phyloP scores from a whole-genome alignment of 2,888 invertebrate species.

The Drosophila hawaiiensis region DNA sequence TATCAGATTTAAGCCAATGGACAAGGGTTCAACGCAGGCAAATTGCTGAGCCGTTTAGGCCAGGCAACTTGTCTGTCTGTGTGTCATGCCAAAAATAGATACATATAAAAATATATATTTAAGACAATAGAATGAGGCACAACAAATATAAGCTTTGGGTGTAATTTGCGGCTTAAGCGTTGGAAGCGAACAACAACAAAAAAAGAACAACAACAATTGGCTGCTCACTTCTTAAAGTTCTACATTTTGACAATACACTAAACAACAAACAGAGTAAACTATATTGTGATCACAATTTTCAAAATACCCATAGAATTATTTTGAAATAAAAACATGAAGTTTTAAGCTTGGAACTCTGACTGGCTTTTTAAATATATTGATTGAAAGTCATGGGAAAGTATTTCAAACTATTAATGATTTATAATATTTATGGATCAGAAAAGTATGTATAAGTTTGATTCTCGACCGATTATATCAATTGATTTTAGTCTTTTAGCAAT shows the following conservation, averaged over 20 bases:
- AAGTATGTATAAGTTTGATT: neutral
- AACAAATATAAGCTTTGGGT: slow-evolving; percentile 70
- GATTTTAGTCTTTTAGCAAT: neutral
- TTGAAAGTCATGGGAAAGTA: neutral
- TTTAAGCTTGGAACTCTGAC: too few relatives aligned
- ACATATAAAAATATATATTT: slow-evolving; percentile 14
- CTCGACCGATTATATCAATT: neutral
- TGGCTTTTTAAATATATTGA: neutral
- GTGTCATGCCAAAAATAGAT: slow-evolving; percentile 44
- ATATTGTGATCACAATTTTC: neutral
- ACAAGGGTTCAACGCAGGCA: slow-evolving; percentile 60
- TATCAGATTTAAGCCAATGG: slow-evolving; percentile 34
- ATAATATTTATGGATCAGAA: neutral
- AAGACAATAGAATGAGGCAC: slow-evolving; percentile 33
- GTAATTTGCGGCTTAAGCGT: slow-evolving; percentile 75
- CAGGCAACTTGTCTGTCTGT: slow-evolving; percentile 42
- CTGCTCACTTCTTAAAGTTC: slow-evolving; percentile 38
- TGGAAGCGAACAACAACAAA: slow-evolving; percentile 46
- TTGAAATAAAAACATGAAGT: neutral
- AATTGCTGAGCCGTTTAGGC: slow-evolving; percentile 59
- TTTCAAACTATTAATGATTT: neutral
- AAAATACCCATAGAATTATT: neutral
- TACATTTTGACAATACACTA: slow-evolving; percentile 28
- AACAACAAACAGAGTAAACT: slow-evolving; percentile 7
- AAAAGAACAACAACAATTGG: slow-evolving; percentile 41